These are phyloP conservation scores for human (Homo sapiens) DNA, from an alignment of 2,113 vertebrate genomes.

Conservation along the genomic window GRCh38 chr22:20410001-20410500, in stretches of 20 bases:
- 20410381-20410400: background rate
- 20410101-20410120: background rate
- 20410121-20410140: background rate
- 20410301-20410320: background rate
- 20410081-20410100: background rate
- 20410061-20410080: too few relatives aligned
- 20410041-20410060: too few relatives aligned
- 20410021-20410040: too few relatives aligned
- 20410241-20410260: background rate
- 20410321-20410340: background rate
- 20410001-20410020: too few relatives aligned
- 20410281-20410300: background rate
- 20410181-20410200: background rate
- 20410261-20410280: background rate
- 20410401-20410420: fast-evolving
- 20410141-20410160: background rate
- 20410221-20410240: too few relatives aligned
- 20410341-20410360: background rate
- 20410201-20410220: background rate
- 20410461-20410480: too few relatives aligned
- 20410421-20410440: background rate
- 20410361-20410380: background rate
- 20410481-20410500: too few relatives aligned
- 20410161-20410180: background rate
- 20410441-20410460: background rate